Conservation (phyloP, 2,113 vertebrate genomes). For the Austrofundulus limnaeus region DNA sequence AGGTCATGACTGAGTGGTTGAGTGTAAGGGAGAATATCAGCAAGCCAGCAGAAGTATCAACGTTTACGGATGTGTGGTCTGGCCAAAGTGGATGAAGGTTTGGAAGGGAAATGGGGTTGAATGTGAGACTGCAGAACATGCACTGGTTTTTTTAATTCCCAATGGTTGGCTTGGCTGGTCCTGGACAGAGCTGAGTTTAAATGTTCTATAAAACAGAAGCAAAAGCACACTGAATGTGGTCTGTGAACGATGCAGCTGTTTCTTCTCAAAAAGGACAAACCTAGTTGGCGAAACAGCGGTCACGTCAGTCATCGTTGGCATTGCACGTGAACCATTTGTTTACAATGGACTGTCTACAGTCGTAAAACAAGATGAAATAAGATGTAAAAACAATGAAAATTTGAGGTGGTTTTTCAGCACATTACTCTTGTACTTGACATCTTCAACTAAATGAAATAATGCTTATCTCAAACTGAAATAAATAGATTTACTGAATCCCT, state of each 20-base stretch:
- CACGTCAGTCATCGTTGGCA: slow-evolving; percentile 42
- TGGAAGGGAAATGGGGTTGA: slow-evolving; percentile 68
- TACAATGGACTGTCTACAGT: slow-evolving; percentile 1
- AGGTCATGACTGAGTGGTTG: slow-evolving; percentile 62
- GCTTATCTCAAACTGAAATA: slow-evolving; percentile 25
- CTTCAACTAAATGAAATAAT: slow-evolving; percentile 7
- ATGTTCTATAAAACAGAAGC: slow-evolving; percentile 52
- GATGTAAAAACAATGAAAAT: slow-evolving; percentile 4
- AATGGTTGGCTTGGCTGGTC: slow-evolving; percentile 50
- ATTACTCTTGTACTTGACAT: slow-evolving; percentile 6
- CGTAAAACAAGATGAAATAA: slow-evolving; percentile 32
- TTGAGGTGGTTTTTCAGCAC: slow-evolving; percentile 4
- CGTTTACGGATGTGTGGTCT: slow-evolving; percentile 71
- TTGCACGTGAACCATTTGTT: slow-evolving; percentile 1
- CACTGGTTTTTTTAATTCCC: slow-evolving; percentile 23
- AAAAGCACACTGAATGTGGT: slow-evolving; percentile 49
- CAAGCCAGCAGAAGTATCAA: slow-evolving; percentile 61
- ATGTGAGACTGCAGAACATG: slow-evolving; percentile 61
- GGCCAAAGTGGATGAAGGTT: slow-evolving; percentile 72
- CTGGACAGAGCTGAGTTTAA: slow-evolving; percentile 53
- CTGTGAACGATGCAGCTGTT: slow-evolving; percentile 55
- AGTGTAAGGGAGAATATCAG: slow-evolving; percentile 50
- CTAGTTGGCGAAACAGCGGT: slow-evolving; percentile 44
- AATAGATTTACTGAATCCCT: slow-evolving; percentile 15
- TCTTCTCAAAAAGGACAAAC: slow-evolving; percentile 45